Evolutionary conservation across 2,888 invertebrate genomes (phyloP).

Genomic region (Eupithecia insigniata): DNA sequence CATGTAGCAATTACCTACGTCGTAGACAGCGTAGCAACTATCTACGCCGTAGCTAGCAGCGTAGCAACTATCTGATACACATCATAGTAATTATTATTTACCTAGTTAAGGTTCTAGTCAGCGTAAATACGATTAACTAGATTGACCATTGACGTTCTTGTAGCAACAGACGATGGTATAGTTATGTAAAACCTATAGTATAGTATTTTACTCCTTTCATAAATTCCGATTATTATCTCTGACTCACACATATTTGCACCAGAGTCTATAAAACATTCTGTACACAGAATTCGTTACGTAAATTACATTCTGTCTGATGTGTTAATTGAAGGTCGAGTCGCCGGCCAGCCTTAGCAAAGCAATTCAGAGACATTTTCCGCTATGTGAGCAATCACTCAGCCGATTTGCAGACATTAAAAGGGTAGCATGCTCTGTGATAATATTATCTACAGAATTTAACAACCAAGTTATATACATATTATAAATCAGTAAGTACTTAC

Average conservation of each 20-base stretch:
- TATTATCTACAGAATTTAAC: background rate
- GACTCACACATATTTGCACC: background rate
- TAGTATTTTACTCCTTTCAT: background rate
- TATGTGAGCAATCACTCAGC: conserved; percentile 38
- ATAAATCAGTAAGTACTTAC: background rate
- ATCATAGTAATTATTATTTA: no score
- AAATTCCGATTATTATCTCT: background rate
- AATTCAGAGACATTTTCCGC: conserved; percentile 36
- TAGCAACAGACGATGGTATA: background rate
- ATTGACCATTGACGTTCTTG: background rate
- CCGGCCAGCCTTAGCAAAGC: conserved; percentile 14
- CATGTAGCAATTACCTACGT: background rate
- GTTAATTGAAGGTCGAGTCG: conserved; percentile 27
- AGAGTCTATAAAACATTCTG: background rate
- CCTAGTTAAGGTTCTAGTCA: background rate
- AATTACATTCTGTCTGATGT: conserved; percentile 20
- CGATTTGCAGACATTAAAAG: conserved; percentile 17
- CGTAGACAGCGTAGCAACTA: background rate
- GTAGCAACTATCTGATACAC: background rate
- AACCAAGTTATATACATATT: background rate
- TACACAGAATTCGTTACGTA: conserved; percentile 9
- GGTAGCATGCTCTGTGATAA: background rate
- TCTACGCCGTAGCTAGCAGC: background rate
- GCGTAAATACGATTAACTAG: background rate
- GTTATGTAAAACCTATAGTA: background rate